Percentiles rank a stretch among this genome's conserved stretches.
Conservation (phyloP, 1,140 invertebrate species). For the Yoshiicerus persimilis region DNA sequence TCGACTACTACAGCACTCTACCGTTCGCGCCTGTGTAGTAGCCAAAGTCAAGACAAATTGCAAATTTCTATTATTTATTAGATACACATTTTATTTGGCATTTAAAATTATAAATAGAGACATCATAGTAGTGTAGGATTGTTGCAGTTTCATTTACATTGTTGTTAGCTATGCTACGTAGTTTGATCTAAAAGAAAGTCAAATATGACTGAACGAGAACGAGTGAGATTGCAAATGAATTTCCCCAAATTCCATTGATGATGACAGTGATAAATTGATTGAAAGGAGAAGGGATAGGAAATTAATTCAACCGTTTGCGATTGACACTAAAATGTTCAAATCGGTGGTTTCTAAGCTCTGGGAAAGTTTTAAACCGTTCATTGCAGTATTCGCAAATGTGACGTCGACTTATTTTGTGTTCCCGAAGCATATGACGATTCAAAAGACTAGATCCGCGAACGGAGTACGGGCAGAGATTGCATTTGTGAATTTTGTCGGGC, state of each 20-base stretch:
- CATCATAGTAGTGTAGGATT: too few relatives aligned
- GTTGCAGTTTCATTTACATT: too few relatives aligned
- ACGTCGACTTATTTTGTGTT: background rate
- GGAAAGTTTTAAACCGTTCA: slow-evolving; percentile 9
- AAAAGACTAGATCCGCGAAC: slow-evolving; percentile 7
- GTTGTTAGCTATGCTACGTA: too few relatives aligned
- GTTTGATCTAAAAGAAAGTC: background rate
- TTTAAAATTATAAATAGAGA: too few relatives aligned
- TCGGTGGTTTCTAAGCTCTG: background rate
- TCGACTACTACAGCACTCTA: too few relatives aligned
- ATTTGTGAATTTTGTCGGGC: background rate
- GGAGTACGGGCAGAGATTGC: background rate
- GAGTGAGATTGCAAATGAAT: background rate
- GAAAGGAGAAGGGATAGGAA: background rate
- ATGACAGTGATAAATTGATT: background rate
- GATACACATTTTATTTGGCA: too few relatives aligned
- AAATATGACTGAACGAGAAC: background rate
- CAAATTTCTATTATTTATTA: too few relatives aligned
- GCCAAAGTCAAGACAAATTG: too few relatives aligned
- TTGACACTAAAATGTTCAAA: slow-evolving; percentile 11
- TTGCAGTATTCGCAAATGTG: slow-evolving; percentile 1
- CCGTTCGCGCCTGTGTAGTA: too few relatives aligned
- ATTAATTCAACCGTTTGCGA: background rate
- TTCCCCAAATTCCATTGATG: background rate
- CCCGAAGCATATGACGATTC: slow-evolving; percentile 10